phyloP scores from a whole-genome alignment of 1,140 invertebrate genomes.

The Sitophilus oryzae region DNA sequence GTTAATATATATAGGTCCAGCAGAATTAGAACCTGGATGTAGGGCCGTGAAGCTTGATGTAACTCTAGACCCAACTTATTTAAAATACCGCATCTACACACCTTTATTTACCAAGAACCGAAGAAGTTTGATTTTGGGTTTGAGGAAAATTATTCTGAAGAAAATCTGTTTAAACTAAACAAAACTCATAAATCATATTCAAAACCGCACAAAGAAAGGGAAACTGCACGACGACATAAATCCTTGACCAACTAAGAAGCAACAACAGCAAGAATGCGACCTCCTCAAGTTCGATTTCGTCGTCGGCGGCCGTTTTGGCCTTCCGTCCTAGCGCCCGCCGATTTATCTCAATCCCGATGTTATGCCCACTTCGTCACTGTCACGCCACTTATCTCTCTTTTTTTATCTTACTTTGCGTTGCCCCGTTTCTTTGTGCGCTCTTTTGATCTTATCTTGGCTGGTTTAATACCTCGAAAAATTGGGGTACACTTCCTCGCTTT shows the following conservation, averaged over 20 bases:
- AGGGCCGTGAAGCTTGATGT: too few relatives aligned
- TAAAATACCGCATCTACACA: too few relatives aligned
- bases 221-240: too few relatives aligned
- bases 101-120: too few relatives aligned
- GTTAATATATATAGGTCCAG: too few relatives aligned
- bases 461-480: slow-evolving; percentile 4
- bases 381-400: slow-evolving; percentile 16
- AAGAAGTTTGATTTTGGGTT: too few relatives aligned
- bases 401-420: slow-evolving; percentile 23
- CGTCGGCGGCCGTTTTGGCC: slow-evolving; percentile 3
- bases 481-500: not conserved
- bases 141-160: too few relatives aligned
- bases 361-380: slow-evolving; percentile 30
- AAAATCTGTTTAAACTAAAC: too few relatives aligned
- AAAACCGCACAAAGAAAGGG: too few relatives aligned
- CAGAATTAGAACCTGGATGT: too few relatives aligned
- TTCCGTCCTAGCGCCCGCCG: slow-evolving; percentile 21
- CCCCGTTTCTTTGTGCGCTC: slow-evolving; percentile 14
- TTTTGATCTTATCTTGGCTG: slow-evolving; percentile 19
- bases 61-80: too few relatives aligned
- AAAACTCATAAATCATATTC: too few relatives aligned
- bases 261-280: not conserved
- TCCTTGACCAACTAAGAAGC: not conserved
- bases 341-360: slow-evolving; percentile 32
- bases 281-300: not conserved